phyloP scores from a whole-genome alignment of 2,888 invertebrate species.

The Petrolisthes manimaculis region DNA sequence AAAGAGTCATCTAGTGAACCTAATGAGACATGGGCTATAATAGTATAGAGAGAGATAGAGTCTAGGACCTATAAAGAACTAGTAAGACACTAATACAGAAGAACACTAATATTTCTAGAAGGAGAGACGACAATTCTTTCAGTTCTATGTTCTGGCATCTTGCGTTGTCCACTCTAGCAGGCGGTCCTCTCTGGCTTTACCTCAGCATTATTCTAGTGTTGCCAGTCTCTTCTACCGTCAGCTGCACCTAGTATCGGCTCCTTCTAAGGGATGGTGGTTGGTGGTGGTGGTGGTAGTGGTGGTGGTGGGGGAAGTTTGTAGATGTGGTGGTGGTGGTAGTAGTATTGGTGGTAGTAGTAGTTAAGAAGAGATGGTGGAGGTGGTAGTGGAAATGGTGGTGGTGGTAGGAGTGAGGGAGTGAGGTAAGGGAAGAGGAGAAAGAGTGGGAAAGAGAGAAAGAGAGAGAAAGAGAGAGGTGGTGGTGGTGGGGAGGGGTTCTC shows the following conservation, averaged over 20 bases:
- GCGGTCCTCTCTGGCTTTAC: constrained; percentile 8
- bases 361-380: neutral
- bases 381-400: no score
- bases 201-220: constrained; percentile 21
- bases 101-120: constrained; percentile 20
- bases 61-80: constrained; percentile 44
- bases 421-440: neutral
- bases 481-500: neutral
- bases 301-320: constrained; percentile 2
- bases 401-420: constrained; percentile 2
- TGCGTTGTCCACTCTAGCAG: constrained; percentile 24
- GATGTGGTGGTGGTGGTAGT: constrained; percentile 12
- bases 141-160: constrained; percentile 9
- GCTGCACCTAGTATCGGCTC: constrained; percentile 33
- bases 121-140: constrained; percentile 23
- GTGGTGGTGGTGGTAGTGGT: constrained; percentile 8
- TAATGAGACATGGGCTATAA: constrained; percentile 5
- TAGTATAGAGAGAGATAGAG: constrained; percentile 6
- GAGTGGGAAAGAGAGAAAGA: neutral
- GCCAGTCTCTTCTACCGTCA: constrained; percentile 35
- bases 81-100: constrained; percentile 45
- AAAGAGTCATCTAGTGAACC: neutral
- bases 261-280: constrained; percentile 20
- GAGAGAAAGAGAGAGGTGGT: neutral
- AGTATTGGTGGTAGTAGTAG: neutral